Evolutionary conservation across 2,888 invertebrate genomes (phyloP), one percentile per base, ranked within the genome.

Genomic region (Saturnia pavonia): DNA sequence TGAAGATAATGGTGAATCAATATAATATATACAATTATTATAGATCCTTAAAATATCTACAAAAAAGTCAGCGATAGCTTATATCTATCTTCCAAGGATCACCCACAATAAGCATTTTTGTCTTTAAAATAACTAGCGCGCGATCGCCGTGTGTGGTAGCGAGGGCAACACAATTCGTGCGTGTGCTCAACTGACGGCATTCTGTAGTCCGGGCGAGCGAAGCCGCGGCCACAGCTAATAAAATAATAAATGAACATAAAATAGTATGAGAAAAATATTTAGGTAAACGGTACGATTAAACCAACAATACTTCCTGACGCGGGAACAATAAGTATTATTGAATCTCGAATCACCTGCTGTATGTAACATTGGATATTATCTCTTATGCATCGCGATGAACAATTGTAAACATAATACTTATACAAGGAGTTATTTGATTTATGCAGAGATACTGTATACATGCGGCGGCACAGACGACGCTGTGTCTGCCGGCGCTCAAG

Each of bases 291-390:
- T 60, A 22, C n/a, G 65, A 65, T 65, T 65, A 40, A 34, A 65
- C 34, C 65, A n/a, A 65, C 34, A 22, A 40, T 43, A 43, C 34
- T 54, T 43, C n/a, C 63, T 65, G 27, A 69, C 12, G 25, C 43
- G 42, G 57, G 14, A 60, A 65, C 45, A 63, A 42, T 25, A 42
- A 42, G 25, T 67, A 42, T 27, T 11, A 42, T 69, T 57, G 25
- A 74, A 69, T 19, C 40, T 77, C 74, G 77, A 79, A 80, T 78
- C 83, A 87, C 84, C 82, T 85, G 85, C 80, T 82, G 77, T 81
- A 84, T 82, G 77, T 81, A 84, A 81, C 85, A 87, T 87, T 88
- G 82, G 77, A 78, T 71, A 76, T 76, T 78, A 80, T 79, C 76
- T 72, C 74, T 73, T 74, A 74, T 77, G 74, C 72, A 73, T 70